Evolutionary conservation across 2,113 vertebrate species (phyloP).

Genomic region (Ptilonorhynchus violaceus): DNA sequence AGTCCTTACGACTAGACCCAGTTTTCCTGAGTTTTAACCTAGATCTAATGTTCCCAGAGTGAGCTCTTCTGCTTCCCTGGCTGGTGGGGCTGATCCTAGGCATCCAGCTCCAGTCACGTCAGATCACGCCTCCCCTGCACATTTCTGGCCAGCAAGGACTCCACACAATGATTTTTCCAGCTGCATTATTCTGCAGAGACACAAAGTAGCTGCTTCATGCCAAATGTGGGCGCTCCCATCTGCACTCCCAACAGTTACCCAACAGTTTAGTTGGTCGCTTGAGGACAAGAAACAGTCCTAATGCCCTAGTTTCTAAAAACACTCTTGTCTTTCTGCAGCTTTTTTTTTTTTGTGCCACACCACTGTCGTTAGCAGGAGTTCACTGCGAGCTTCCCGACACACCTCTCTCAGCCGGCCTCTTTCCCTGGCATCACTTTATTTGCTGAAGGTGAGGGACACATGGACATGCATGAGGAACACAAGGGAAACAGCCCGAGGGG

Average conservation of each 20-base stretch:
- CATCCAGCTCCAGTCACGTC: not conserved
- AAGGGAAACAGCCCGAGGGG: not conserved
- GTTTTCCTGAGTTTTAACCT: not conserved
- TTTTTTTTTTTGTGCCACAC: not conserved
- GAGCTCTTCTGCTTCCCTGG: not conserved
- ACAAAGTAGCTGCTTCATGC: rapidly evolving
- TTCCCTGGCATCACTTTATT: not conserved
- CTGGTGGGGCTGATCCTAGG: not conserved
- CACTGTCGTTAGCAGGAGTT: not conserved
- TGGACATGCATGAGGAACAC: rapidly evolving
- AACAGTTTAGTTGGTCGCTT: not conserved
- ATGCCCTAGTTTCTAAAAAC: not conserved
- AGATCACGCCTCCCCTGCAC: not conserved
- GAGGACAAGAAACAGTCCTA: not conserved
- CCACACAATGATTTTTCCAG: not conserved
- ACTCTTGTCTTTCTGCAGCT: not conserved
- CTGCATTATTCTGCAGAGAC: not conserved
- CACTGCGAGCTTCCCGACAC: not conserved
- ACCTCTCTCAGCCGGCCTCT: not conserved
- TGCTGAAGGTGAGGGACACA: not conserved
- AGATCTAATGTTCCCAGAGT: not conserved
- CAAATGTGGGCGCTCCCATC: rapidly evolving
- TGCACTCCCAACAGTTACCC: not conserved
- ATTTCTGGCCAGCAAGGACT: not conserved
- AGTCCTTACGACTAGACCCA: not conserved